Conservation (phyloP, 2,797 vertebrate genomes). For the Adrianichthys oophorus region DNA sequence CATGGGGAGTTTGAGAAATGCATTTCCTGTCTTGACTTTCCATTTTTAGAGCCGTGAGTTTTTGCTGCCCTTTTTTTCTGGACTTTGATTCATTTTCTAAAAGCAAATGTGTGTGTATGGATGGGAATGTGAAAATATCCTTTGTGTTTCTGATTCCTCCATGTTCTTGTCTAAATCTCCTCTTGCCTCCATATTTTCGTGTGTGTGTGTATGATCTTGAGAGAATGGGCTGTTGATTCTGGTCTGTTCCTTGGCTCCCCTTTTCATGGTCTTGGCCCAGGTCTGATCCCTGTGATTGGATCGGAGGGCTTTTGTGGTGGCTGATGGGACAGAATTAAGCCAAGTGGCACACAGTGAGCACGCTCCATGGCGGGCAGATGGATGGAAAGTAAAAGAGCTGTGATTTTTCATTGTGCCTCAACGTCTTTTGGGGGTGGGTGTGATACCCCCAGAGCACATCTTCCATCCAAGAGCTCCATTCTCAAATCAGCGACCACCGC, state of each 20-base stretch:
- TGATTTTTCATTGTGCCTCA: conserved; percentile 80
- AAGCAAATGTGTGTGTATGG: not conserved
- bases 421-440: conserved; percentile 69
- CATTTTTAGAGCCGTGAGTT: conserved; percentile 39
- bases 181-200: conserved; percentile 22
- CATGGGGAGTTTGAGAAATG: conserved; percentile 48
- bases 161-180: conserved; percentile 29
- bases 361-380: conserved; percentile 76
- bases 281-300: conserved; percentile 75
- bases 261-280: conserved; percentile 70
- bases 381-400: conserved; percentile 77
- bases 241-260: conserved; percentile 74
- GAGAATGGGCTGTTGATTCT: conserved; percentile 78
- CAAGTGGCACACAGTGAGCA: conserved; percentile 78
- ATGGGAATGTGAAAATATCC: conserved; percentile 18
- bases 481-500: conserved; percentile 74
- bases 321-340: conserved; percentile 77
- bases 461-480: conserved; percentile 71
- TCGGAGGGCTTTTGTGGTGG: conserved; percentile 75
- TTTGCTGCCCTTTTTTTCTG: conserved; percentile 27
- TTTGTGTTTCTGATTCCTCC: conserved; percentile 15
- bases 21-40: conserved; percentile 46
- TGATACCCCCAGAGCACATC: conserved; percentile 67
- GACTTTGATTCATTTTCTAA: conserved; percentile 32
- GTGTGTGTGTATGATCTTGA: conserved; percentile 58